These are phyloP conservation scores for Harpagoxenus sublaevis DNA, from an alignment of 2,888 invertebrate genomes.

Conservation along the genomic window DNA sequence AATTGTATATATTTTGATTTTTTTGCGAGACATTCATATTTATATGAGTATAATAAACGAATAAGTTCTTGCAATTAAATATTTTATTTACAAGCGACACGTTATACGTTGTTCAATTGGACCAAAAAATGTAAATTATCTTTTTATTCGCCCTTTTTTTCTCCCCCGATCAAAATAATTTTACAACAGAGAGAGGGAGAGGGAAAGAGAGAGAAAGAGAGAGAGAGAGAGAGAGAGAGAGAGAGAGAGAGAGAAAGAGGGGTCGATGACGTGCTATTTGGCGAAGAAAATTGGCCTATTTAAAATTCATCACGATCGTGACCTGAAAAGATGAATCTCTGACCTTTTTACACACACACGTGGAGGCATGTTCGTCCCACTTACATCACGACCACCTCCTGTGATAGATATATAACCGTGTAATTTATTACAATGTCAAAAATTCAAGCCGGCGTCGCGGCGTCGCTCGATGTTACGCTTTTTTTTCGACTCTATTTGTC, in stretches of 20 bases:
- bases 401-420: slow-evolving; percentile 27
- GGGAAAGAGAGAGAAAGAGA: neutral
- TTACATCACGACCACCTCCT: slow-evolving; percentile 38
- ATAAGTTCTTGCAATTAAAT: neutral
- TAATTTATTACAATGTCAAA: slow-evolving; percentile 40
- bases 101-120: neutral
- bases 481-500: neutral
- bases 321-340: slow-evolving; percentile 83
- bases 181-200: neutral
- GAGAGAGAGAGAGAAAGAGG: neutral
- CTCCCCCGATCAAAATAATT: neutral
- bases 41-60: neutral
- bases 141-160: neutral
- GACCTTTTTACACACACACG: slow-evolving; percentile 79
- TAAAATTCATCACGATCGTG: slow-evolving; percentile 85
- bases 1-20: neutral
- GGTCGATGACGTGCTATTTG: slow-evolving; percentile 58
- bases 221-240: neutral
- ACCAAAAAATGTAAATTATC: neutral
- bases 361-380: slow-evolving; percentile 60
- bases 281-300: slow-evolving; percentile 81
- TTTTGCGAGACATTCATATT: neutral
- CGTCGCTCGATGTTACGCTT: neutral
- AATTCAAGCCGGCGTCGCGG: neutral
- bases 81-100: neutral